Evolutionary conservation across 2,797 vertebrate genomes (phyloP).

Genomic region (Aldrovandia affinis): DNA sequence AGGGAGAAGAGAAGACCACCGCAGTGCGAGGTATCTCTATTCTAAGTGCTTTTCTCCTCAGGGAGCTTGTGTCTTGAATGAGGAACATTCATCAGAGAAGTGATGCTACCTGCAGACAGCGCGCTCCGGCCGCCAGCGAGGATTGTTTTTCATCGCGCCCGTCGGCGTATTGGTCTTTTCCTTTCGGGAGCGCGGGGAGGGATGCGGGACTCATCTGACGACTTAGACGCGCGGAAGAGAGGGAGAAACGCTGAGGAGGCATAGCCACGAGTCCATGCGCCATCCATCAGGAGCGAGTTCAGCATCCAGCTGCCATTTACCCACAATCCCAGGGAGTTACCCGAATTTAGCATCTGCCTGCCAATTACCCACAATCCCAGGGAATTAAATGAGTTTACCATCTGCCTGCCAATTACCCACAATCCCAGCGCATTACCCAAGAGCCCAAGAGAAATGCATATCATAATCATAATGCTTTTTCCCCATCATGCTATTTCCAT

Average conservation of each 20-base stretch:
- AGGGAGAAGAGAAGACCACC: background rate
- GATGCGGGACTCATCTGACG: constrained; percentile 32
- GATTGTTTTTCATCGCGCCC: constrained; percentile 50
- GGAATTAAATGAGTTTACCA: background rate
- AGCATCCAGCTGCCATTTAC: constrained; percentile 15
- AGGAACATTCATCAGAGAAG: constrained; percentile 55
- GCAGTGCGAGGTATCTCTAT: constrained; percentile 44
- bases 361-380: constrained; percentile 15
- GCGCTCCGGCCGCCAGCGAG: constrained; percentile 32
- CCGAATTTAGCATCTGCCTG: background rate
- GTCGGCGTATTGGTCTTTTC: constrained; percentile 39
- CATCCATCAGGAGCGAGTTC: constrained; percentile 13
- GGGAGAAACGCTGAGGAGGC: constrained; percentile 29
- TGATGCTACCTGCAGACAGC: constrained; percentile 22
- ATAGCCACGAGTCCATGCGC: background rate
- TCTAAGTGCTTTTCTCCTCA: constrained; percentile 51
- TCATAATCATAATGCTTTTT: background rate
- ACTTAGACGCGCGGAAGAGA: constrained; percentile 2
- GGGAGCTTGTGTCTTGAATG: constrained; percentile 41
- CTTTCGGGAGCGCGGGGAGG: constrained; percentile 45
- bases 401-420: constrained; percentile 24
- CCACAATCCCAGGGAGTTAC: constrained; percentile 20
- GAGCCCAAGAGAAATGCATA: constrained; percentile 4
- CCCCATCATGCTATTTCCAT: background rate
- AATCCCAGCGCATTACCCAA: constrained; percentile 12